Conservation (phyloP, 1,140 invertebrate genomes). For the Samia ricini region DNA sequence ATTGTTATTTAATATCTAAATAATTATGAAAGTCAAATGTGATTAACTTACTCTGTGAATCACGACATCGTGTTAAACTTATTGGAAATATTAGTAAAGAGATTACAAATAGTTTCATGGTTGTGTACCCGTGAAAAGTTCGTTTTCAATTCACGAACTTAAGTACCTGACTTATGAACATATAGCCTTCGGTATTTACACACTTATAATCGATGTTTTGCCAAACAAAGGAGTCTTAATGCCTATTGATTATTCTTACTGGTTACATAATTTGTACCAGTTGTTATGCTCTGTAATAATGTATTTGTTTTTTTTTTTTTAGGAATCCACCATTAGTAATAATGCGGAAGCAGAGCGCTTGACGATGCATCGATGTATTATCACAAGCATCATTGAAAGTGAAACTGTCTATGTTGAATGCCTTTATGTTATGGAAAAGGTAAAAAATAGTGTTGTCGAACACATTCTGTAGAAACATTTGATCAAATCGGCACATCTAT, state of each 20-base stretch:
- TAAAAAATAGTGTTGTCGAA: slow-evolving; percentile 42
- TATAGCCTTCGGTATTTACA: not conserved
- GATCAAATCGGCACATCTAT: too few species aligned
- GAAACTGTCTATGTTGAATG: slow-evolving; percentile 94
- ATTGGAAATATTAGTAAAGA: slow-evolving; percentile 20
- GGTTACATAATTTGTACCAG: not conserved
- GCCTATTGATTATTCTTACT: not conserved
- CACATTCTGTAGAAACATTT: not conserved
- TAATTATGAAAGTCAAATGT: slow-evolving; percentile 16
- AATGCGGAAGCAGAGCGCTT: slow-evolving; percentile 84
- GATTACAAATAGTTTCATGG: slow-evolving; percentile 22
- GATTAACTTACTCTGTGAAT: slow-evolving; percentile 47
- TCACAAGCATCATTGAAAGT: slow-evolving; percentile 93
- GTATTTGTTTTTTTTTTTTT: slow-evolving; percentile 25
- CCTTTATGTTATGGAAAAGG: slow-evolving; percentile 91
- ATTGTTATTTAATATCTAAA: slow-evolving; percentile 29
- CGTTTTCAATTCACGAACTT: not conserved
- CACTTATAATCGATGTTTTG: not conserved
- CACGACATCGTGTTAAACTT: slow-evolving; percentile 24
- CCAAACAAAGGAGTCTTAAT: not conserved
- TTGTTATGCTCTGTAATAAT: slow-evolving; percentile 7
- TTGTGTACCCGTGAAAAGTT: not conserved
- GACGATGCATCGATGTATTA: slow-evolving; percentile 90
- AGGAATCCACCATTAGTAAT: slow-evolving; percentile 74
- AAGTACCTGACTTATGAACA: not conserved